A percentile compares a stretch with the other conserved stretches of the same genome.
These are phyloP conservation scores for Prionace glauca DNA, from an alignment of 2,797 vertebrate species.

Conservation along the genomic window DNA sequence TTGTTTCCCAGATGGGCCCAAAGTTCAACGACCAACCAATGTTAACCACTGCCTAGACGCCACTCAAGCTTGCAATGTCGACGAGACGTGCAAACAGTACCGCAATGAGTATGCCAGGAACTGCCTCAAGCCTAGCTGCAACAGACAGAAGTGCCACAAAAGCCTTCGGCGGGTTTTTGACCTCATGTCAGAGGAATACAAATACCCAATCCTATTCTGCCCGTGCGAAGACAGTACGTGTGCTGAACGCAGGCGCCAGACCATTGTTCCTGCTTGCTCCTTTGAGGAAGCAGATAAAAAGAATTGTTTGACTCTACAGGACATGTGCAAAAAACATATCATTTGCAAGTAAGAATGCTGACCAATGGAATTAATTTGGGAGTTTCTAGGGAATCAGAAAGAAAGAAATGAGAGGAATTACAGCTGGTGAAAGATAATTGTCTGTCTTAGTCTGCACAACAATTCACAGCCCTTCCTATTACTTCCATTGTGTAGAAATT, in stretches of 20 bases:
- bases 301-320: slow-evolving; percentile 78
- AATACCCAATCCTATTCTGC: slow-evolving; percentile 81
- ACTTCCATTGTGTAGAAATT: not conserved
- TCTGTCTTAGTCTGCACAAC: too few relatives aligned
- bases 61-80: slow-evolving; percentile 74
- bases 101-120: slow-evolving; percentile 77
- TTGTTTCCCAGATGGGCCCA: not conserved
- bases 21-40: slow-evolving; percentile 47
- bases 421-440: not conserved
- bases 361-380: not conserved
- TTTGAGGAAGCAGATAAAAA: slow-evolving; percentile 67
- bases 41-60: slow-evolving; percentile 82
- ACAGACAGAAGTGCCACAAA: slow-evolving; percentile 72
- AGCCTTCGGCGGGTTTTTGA: slow-evolving; percentile 80
- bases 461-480: not conserved
- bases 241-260: slow-evolving; percentile 81
- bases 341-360: slow-evolving; percentile 73
- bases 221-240: slow-evolving; percentile 76
- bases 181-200: slow-evolving; percentile 74
- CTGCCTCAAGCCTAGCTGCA: slow-evolving; percentile 74
- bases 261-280: slow-evolving; percentile 86
- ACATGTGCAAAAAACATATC: slow-evolving; percentile 69
- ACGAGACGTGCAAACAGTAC: slow-evolving; percentile 76
- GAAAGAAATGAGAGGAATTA: not conserved
- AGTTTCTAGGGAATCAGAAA: not conserved